Evolutionary conservation across 2,113 vertebrate species (phyloP), one percentile per base, ranked within the genome.

Genomic region (Colaptes auratus): DNA sequence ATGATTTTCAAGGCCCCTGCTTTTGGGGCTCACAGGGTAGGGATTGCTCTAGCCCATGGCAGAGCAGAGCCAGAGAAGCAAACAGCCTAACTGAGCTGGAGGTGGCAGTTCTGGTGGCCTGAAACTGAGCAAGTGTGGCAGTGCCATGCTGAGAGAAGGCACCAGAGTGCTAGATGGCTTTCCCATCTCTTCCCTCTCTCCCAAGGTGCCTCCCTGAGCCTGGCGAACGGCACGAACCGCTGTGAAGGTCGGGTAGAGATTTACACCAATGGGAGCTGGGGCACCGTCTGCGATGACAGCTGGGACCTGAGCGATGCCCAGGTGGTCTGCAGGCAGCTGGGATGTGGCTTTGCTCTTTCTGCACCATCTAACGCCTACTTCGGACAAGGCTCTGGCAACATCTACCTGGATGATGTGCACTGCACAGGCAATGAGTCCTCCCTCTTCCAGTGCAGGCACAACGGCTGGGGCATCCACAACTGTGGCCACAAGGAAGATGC

Each of bases 321-420:
- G 44, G 36, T 96, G 2, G 78, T 97, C 73, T 98, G 97, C 92
- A 71, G 86, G 56, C 92, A 96, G 82, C 90, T 97, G 75, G 96
- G 87, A 5, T 97, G 96, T 2, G 96, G 97, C 36, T 4, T 16
- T 75, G 97, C 96, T 13, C 0, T 96, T 9, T 60, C 59, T 60
- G 59, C 59, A 21, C 31, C 25, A 0, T 48, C 67, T 1, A 46
- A 17, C 8, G 95, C 96, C 63, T 64, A 52, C 73, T 97, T 97
- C 53, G 96, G 97, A 4, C 82, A 86, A 87, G 96, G 97, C 30
- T 67, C 2, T 10, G 92, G 87, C 55, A 23, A 0, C 1, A 93
- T 90, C 77, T 90, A 73, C 87, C 87, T 90, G 77, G 87, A 90
- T 0, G 3, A 82, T 3, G 82, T 82, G 23, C 7, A 1, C 4